Conservation (phyloP, 2,113 vertebrate genomes). For the Percina caprodes region DNA sequence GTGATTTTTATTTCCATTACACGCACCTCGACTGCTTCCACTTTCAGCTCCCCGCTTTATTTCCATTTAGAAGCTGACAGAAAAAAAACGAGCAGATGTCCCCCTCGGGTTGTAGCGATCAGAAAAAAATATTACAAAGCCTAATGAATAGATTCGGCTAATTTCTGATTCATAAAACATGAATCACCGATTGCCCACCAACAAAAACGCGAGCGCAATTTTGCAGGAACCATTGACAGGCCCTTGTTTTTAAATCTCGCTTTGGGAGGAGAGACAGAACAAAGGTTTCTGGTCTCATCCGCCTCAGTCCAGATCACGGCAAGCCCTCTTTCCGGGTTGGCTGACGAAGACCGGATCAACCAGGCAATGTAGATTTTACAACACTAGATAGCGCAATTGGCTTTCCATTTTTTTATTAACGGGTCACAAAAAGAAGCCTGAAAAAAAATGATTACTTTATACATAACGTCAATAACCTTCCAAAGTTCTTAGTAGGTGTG, state of each 20-base stretch:
- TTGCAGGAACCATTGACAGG: slow-evolving; percentile 28
- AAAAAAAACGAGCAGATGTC: slow-evolving; percentile 44
- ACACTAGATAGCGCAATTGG: slow-evolving; percentile 58
- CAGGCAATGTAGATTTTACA: accelerated
- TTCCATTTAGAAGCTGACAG: slow-evolving; percentile 76
- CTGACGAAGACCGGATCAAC: slow-evolving; percentile 78
- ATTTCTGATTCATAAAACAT: slow-evolving; percentile 24
- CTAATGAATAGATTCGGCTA: slow-evolving; percentile 24
- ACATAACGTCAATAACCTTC: no score
- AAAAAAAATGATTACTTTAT: no score
- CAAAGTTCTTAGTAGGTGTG: no score
- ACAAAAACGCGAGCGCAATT: neutral
- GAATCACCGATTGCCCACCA: slow-evolving; percentile 15
- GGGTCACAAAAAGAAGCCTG: no score
- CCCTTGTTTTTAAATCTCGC: slow-evolving; percentile 38
- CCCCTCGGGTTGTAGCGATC: slow-evolving; percentile 53
- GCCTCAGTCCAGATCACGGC: slow-evolving; percentile 81
- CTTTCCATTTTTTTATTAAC: neutral
- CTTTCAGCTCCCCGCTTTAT: slow-evolving; percentile 73
- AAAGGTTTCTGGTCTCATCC: slow-evolving; percentile 82
- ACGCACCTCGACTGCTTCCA: slow-evolving; percentile 79
- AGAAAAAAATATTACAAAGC: neutral
- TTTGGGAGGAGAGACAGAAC: slow-evolving; percentile 64
- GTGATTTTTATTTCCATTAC: neutral
- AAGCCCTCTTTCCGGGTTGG: slow-evolving; percentile 82